Percentiles rank a stretch among this genome's conserved stretches.
Evolutionary conservation across 30 jellyfish, hydroid and myxozoan species (phyloP).

Genomic region (Morbakka virulenta): DNA sequence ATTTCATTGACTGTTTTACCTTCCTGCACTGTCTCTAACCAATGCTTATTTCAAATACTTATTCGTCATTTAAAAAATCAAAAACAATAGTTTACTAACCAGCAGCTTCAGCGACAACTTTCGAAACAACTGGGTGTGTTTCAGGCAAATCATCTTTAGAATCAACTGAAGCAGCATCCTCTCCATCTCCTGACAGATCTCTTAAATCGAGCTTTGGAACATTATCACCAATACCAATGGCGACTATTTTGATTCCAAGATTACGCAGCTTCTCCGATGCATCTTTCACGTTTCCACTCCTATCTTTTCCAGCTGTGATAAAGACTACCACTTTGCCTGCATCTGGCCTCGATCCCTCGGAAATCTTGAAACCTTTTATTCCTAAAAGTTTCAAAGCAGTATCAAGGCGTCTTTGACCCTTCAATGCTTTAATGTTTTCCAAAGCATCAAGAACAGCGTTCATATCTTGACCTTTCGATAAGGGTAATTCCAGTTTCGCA

Average conservation of each 20-base stretch:
- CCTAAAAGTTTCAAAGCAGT: constrained; percentile 1
- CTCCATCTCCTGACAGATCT: too few relatives aligned
- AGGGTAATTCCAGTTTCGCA: background rate
- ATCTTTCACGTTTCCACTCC: background rate
- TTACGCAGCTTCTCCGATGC: constrained; percentile 1
- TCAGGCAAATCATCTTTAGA: too few relatives aligned
- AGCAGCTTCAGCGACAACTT: too few relatives aligned
- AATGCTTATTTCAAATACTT: too few relatives aligned
- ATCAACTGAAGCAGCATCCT: too few relatives aligned
- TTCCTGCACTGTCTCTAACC: too few relatives aligned
- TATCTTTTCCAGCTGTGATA: constrained; percentile 19
- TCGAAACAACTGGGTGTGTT: too few relatives aligned
- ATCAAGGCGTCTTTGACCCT: constrained; percentile 18
- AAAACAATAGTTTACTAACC: too few relatives aligned
- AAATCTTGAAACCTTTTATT: background rate
- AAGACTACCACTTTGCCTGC: constrained; percentile 45
- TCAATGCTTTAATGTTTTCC: background rate
- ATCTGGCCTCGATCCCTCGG: constrained; percentile 8
- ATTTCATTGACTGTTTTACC: too few relatives aligned
- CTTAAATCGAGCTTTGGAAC: too few relatives aligned
- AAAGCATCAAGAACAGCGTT: constrained; percentile 6
- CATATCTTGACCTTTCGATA: background rate
- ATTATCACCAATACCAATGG: constrained; percentile 29
- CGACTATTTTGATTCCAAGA: constrained; percentile 29
- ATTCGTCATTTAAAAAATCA: too few relatives aligned